Evolutionary conservation across 2,797 vertebrate genomes (phyloP), one percentile per base, ranked within the genome.

Genomic region (Urophycis tenuis): DNA sequence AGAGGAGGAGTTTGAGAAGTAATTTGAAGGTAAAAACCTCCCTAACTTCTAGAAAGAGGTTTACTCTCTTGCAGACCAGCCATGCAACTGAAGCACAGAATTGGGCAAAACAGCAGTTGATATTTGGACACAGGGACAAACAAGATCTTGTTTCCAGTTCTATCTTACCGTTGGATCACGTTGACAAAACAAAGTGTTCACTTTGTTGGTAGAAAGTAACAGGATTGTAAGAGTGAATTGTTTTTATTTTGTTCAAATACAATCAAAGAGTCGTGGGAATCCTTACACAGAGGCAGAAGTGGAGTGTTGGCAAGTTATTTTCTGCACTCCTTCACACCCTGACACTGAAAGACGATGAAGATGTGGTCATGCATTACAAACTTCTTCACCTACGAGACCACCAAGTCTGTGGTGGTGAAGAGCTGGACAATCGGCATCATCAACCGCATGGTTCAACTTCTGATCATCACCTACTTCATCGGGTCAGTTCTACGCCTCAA

Each of bases 321-420:
- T 2, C 35, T 29, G 5, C 31, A 60, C 19, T 14, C 31, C 31
- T 49, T 22, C 45, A 60, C 41, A 74, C 30, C 22, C 73, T 22
- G 32, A 30, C 60, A 34, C 33, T 34, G 36, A 12, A 10, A 2
- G 36, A 39, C 36, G n/a, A n/a, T n/a, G n/a, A n/a, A n/a, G n/a
- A 90, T 92, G 91, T 92, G 88, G 88, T 86, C 90, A 0, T 95
- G 89, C 67, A 41, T 95, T 8, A 89, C 88, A 0, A 88, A 95
- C 82, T 97, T 96, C 90, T 96, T 97, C 87, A 95, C 94, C 74
- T 96, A 96, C 35, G 95, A 97, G 91, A 96, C 96, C 34, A 95
- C 95, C 73, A 97, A 97, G 87, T 96, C 96, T 0, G 96, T 97
- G 87, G 95, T 97, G 12, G 96, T 96, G 77, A 97, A 96, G 89